phyloP scores from a whole-genome alignment of 2,888 invertebrate species.

The Tinea pellionella region DNA sequence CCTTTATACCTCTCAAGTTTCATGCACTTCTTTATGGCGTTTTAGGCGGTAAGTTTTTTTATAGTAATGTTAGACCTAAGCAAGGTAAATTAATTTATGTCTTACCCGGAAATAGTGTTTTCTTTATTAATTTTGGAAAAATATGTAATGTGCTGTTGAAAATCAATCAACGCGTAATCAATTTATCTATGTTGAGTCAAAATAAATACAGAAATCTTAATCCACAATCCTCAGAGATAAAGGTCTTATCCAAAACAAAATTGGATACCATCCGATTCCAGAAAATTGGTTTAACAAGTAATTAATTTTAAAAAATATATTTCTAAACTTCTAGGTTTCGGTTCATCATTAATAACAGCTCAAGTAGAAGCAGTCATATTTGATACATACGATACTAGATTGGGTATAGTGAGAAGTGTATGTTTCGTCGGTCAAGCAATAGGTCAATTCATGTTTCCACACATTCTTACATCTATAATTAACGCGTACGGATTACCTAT shows the following conservation, averaged over 20 bases:
- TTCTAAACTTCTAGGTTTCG: slow-evolving; percentile 42
- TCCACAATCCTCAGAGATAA: neutral
- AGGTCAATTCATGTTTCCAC: slow-evolving; percentile 54
- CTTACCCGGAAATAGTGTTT: too few relatives aligned
- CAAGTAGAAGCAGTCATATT: slow-evolving; percentile 60
- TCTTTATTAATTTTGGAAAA: neutral
- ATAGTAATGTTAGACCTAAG: too few relatives aligned
- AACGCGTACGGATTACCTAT: slow-evolving; percentile 45
- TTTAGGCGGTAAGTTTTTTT: slow-evolving; percentile 45
- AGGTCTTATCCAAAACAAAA: neutral
- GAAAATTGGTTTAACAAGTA: too few relatives aligned
- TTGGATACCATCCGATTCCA: too few relatives aligned
- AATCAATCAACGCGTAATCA: neutral
- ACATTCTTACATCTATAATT: slow-evolving; percentile 48
- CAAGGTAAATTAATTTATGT: too few relatives aligned
- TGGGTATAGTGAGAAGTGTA: slow-evolving; percentile 44
- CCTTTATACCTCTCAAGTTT: slow-evolving; percentile 34
- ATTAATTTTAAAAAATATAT: neutral
- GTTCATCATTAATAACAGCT: slow-evolving; percentile 54
- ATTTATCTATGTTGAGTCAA: neutral
- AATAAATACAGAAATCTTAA: neutral
- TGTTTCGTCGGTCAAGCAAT: slow-evolving; percentile 57
- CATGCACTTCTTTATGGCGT: slow-evolving; percentile 49
- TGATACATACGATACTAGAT: slow-evolving; percentile 54
- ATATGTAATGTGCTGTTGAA: neutral